Conservation (phyloP, 2,888 invertebrate species). For the Stenodera caucasica region DNA sequence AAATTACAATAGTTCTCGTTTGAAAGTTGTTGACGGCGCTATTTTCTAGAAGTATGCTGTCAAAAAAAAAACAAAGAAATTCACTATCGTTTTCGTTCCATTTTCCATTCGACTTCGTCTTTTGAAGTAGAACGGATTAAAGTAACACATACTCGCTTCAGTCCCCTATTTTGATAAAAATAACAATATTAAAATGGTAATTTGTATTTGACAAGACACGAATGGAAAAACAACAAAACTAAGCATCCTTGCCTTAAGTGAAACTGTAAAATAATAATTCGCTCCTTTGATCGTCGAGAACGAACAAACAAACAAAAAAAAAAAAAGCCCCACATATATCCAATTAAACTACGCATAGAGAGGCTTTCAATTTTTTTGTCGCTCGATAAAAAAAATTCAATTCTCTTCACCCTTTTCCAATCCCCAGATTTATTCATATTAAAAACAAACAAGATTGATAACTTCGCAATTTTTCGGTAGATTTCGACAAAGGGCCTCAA, state of each 20-base stretch:
- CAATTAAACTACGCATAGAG: no score
- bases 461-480: background rate
- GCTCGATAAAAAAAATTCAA: no score
- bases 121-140: background rate
- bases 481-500: background rate
- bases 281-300: background rate
- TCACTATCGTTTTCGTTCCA: background rate
- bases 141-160: background rate
- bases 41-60: background rate
- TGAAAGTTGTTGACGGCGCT: background rate
- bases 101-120: background rate
- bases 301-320: background rate
- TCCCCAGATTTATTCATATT: background rate
- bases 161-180: background rate
- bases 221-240: background rate
- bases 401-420: background rate
- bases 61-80: background rate
- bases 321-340: background rate
- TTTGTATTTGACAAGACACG: background rate
- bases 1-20: background rate
- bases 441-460: background rate
- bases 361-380: no score
- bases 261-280: background rate
- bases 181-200: constrained; percentile 7
- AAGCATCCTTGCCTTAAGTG: background rate